Percentiles rank a stretch among this genome's conserved stretches.
phyloP scores from a whole-genome alignment of 2,113 vertebrate species.

The Dendropsophus ebraccatus region DNA sequence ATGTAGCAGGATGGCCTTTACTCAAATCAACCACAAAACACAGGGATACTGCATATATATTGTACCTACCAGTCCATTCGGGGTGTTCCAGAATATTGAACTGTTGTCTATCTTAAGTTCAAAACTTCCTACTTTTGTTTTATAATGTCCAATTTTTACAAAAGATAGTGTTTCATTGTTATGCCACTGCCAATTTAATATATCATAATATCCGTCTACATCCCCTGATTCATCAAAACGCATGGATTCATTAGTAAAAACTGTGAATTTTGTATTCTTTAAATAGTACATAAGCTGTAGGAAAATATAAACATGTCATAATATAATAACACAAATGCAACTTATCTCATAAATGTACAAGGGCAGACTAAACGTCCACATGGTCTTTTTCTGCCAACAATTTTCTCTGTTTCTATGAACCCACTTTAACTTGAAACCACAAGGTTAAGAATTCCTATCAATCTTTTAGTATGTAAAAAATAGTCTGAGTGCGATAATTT shows the following conservation, averaged over 20 bases:
- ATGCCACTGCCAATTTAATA: slow-evolving; percentile 81
- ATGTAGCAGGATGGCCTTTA: too few relatives aligned
- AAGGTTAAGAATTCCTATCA: too few relatives aligned
- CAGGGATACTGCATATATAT: too few relatives aligned
- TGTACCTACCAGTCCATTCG: slow-evolving; percentile 67
- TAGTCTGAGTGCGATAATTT: too few relatives aligned
- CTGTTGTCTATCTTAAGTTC: slow-evolving; percentile 68
- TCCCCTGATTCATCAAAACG: slow-evolving; percentile 72
- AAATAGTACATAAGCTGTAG: slow-evolving; percentile 82
- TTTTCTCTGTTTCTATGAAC: too few relatives aligned
- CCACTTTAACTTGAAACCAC: too few relatives aligned
- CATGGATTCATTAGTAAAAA: slow-evolving; percentile 72
- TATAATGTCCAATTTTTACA: slow-evolving; percentile 74
- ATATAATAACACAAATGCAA: neutral
- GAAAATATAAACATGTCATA: slow-evolving; percentile 12
- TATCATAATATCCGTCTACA: slow-evolving; percentile 76
- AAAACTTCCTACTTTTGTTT: slow-evolving; percentile 51
- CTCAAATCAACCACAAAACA: too few relatives aligned
- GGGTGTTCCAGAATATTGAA: slow-evolving; percentile 79
- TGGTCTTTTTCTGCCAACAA: too few relatives aligned
- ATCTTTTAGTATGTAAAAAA: too few relatives aligned
- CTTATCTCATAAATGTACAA: neutral
- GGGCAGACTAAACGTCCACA: too few relatives aligned
- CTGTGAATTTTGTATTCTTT: slow-evolving; percentile 74
- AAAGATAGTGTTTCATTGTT: slow-evolving; percentile 71